Conservation (phyloP, 1,140 invertebrate genomes). For the Goniozus legneri region DNA sequence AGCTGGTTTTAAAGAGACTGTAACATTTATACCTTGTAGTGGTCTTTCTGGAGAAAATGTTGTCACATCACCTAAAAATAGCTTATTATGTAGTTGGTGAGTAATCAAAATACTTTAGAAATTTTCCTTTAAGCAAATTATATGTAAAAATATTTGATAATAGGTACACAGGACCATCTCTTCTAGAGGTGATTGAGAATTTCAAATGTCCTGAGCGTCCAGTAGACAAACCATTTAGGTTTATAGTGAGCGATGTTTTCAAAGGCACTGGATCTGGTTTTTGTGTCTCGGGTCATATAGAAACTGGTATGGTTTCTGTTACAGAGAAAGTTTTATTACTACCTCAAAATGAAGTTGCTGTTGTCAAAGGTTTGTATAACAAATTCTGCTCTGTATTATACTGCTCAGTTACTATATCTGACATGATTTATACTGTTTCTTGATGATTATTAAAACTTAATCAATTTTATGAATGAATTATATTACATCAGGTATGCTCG, state of each 20-base stretch:
- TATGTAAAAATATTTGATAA: constrained; percentile 1
- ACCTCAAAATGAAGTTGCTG: constrained; percentile 76
- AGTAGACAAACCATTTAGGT: constrained; percentile 85
- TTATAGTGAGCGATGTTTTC: constrained; percentile 91
- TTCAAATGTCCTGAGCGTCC: constrained; percentile 81
- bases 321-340: constrained; percentile 87
- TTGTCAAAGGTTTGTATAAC: constrained; percentile 66
- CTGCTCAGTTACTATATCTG: not conserved
- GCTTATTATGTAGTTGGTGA: constrained; percentile 59
- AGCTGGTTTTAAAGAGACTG: constrained; percentile 86
- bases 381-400: too few relatives aligned
- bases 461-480: constrained; percentile 5
- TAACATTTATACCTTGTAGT: constrained; percentile 92
- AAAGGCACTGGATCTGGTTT: constrained; percentile 87
- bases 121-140: constrained; percentile 1
- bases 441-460: too few relatives aligned
- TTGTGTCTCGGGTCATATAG: constrained; percentile 85
- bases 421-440: not conserved
- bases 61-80: constrained; percentile 64
- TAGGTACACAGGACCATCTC: constrained; percentile 48
- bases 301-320: constrained; percentile 81
- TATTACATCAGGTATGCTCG: constrained; percentile 57
- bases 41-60: constrained; percentile 94
- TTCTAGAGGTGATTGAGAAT: constrained; percentile 59
- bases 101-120: constrained; percentile 15